These are phyloP conservation scores for Cynopterus sphinx DNA, from an alignment of 2,797 vertebrate genomes.

Conservation along the genomic window DNA sequence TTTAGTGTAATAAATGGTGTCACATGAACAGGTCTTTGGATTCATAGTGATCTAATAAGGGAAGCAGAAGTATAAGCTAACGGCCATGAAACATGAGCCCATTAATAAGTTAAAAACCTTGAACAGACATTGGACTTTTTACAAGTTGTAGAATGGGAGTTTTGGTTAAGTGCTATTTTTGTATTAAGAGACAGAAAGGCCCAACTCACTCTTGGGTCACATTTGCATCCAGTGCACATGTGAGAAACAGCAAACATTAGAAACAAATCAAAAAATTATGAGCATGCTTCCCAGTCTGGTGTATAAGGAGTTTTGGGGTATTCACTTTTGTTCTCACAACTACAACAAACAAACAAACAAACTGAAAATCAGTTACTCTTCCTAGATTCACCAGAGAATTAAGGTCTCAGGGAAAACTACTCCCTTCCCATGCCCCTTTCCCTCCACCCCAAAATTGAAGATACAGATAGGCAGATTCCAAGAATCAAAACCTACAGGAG, in stretches of 20 bases:
- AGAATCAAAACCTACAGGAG: background rate
- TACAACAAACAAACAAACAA: background rate
- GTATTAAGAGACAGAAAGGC: background rate
- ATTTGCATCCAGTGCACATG: background rate
- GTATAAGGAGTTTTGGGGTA: background rate
- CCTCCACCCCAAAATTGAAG: background rate
- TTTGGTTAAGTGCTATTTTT: background rate
- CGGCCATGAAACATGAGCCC: background rate
- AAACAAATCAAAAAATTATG: background rate
- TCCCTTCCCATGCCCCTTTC: too few species aligned
- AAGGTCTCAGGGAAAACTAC: background rate
- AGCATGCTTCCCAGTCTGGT: background rate
- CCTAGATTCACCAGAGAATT: background rate
- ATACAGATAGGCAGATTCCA: background rate
- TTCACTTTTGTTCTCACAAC: background rate
- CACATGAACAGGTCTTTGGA: background rate
- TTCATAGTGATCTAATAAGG: background rate
- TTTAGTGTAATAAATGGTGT: background rate
- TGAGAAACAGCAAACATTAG: background rate
- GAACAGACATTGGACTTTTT: background rate
- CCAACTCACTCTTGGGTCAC: background rate
- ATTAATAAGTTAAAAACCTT: background rate
- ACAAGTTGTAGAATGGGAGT: background rate
- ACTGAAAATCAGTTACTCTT: background rate
- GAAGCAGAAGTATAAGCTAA: background rate